phyloP scores from a whole-genome alignment of 2,797 vertebrate species.

The Pseudomugil gertrudae region DNA sequence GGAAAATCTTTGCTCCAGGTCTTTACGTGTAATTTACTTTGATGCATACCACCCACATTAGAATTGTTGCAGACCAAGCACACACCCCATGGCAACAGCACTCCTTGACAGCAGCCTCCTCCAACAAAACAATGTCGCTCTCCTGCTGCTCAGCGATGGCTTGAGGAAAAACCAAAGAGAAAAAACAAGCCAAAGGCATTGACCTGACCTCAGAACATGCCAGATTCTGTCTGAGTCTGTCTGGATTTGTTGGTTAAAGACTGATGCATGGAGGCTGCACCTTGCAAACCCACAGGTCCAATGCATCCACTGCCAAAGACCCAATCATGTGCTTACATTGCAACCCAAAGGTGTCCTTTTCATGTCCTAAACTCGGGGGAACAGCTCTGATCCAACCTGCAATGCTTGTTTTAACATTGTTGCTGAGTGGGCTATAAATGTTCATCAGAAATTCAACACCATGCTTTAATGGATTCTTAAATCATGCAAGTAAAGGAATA shows the following conservation, averaged over 20 bases:
- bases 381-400: background rate
- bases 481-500: background rate
- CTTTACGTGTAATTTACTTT: slow-evolving; percentile 5
- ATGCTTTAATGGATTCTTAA: background rate
- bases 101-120: background rate
- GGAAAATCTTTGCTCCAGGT: background rate
- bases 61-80: background rate
- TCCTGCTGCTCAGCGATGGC: background rate
- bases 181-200: background rate
- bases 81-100: background rate
- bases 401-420: background rate
- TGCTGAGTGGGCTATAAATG: background rate
- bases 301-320: background rate
- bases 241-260: background rate
- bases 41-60: slow-evolving; percentile 1
- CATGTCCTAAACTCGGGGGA: background rate
- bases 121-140: background rate
- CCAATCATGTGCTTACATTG: no score
- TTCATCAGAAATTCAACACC: background rate
- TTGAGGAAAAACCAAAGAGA: background rate
- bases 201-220: background rate
- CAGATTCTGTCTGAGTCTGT: background rate
- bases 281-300: background rate
- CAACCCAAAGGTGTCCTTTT: background rate
- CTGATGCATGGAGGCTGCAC: background rate